Conservation (phyloP, 92 coral and sea anemone species). For the Porites evermanni region DNA sequence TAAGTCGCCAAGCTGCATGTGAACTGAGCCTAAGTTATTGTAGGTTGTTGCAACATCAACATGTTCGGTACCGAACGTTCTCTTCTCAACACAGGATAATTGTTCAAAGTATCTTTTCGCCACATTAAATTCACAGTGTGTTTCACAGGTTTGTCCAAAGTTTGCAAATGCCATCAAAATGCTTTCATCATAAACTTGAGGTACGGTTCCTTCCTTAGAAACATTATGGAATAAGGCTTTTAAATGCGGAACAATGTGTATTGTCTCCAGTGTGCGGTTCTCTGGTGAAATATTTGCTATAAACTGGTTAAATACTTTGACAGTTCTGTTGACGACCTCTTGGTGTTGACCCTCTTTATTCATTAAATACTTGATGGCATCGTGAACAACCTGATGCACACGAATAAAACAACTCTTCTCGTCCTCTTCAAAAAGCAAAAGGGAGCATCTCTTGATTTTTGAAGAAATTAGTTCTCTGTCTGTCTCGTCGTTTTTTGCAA, state of each 20-base stretch:
- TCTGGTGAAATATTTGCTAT: background rate
- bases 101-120: background rate
- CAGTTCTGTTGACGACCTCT: background rate
- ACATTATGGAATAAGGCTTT: background rate
- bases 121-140: background rate
- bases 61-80: too few species aligned
- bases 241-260: slow-evolving; percentile 1
- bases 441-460: slow-evolving; percentile 3
- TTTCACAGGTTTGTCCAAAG: background rate
- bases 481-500: background rate
- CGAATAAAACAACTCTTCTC: background rate
- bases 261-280: background rate
- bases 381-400: slow-evolving; percentile 7
- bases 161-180: background rate
- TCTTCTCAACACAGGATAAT: too few species aligned
- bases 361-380: background rate
- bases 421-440: background rate
- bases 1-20: background rate
- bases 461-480: background rate
- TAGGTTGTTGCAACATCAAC: background rate
- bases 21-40: background rate
- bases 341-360: background rate
- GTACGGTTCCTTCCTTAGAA: background rate
- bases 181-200: background rate
- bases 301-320: background rate